These are phyloP conservation scores for Centroberyx gerrardi DNA, from an alignment of 2,797 vertebrate species.

Conservation along the genomic window DNA sequence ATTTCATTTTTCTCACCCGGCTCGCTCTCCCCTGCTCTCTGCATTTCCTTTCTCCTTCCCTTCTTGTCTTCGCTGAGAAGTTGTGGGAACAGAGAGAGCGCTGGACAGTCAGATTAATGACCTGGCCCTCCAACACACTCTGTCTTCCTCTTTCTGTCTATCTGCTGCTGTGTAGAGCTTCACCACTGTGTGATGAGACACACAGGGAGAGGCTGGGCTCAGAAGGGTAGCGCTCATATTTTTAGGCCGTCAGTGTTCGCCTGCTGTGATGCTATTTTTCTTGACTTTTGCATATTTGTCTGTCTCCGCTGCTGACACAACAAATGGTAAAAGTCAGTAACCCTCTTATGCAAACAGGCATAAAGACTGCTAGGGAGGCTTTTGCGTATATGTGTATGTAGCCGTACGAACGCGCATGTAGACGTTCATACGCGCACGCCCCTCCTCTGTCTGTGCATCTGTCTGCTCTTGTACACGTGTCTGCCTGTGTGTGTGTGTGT, in stretches of 20 bases:
- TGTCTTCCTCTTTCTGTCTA: conserved; percentile 54
- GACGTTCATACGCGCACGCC: conserved; percentile 35
- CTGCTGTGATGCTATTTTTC: conserved; percentile 49
- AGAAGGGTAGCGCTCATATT: conserved; percentile 35
- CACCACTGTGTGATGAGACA: conserved; percentile 33
- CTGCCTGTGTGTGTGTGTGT: conserved; percentile 31
- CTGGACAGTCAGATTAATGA: conserved; percentile 75
- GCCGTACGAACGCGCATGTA: conserved; percentile 38
- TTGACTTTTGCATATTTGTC: conserved; percentile 38
- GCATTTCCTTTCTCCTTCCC: conserved; percentile 3
- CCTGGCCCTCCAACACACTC: conserved; percentile 48
- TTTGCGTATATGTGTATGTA: conserved; percentile 11
- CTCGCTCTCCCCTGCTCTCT: neutral
- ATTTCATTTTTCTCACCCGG: conserved; percentile 4
- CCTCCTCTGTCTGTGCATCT: conserved; percentile 58
- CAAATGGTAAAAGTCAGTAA: conserved; percentile 33
- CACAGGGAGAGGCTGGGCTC: conserved; percentile 2
- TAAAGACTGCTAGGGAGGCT: conserved; percentile 10
- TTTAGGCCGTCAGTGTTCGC: conserved; percentile 32
- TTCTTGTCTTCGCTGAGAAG: conserved; percentile 22
- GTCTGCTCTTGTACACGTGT: conserved; percentile 57
- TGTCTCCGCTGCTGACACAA: conserved; percentile 39
- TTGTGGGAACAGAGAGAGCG: conserved; percentile 35
- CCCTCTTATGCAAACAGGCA: conserved; percentile 30
- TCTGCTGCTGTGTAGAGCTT: conserved; percentile 34